Evolutionary conservation across 2,888 invertebrate genomes (phyloP), one percentile per base, ranked within the genome.

Genomic region (Marasmarcha lunaedactyla): DNA sequence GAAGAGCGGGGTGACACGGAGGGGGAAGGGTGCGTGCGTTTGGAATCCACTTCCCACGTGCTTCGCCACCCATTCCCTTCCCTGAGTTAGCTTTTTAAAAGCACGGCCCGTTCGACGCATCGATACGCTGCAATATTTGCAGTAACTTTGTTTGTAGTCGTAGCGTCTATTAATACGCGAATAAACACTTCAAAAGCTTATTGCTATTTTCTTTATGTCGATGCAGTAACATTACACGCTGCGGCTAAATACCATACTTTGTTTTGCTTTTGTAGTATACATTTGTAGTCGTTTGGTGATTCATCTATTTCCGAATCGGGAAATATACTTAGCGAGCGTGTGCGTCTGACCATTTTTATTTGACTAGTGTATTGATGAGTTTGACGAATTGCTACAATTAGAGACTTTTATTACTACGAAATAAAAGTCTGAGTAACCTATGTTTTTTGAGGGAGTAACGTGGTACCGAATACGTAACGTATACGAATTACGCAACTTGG

Each of bases 11-110:
- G 44, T 43, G 47, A 46, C 44, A 43, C 42, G 44, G 49, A 54
- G 57, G 57, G 63, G 62, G 62, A 60, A 60, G 67, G 72, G 76
- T 83, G 83, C 83, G 83, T 83, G 78, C 74, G 77, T 77, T 76
- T 66, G 81, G 81, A 81, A 83, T 83, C 71, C 72, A 71, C 79
- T 76, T 76, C 79, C 81, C 81, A 81, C 79, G 81, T 81, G 79
- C 71, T 71, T 30, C 61, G 64, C 56, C 63, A 55, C 54, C 73
- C 73, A 69, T 20, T 77, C 81, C 73, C 71, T 72, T 71, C 77
- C 76, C 71, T 74, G 78, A 77, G 79, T 79, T 78, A 68, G 76
- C 76, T 78, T 81, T 81, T 79, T 67, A 71, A 78, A 77, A 73
- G 71, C 70, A 55, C 63, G 63, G 63, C 57, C 63, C 67, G 66